Percentiles rank a stretch among this genome's conserved stretches.
Evolutionary conservation across 2,797 vertebrate species (phyloP).

Genomic region (Lagodon rhomboides): DNA sequence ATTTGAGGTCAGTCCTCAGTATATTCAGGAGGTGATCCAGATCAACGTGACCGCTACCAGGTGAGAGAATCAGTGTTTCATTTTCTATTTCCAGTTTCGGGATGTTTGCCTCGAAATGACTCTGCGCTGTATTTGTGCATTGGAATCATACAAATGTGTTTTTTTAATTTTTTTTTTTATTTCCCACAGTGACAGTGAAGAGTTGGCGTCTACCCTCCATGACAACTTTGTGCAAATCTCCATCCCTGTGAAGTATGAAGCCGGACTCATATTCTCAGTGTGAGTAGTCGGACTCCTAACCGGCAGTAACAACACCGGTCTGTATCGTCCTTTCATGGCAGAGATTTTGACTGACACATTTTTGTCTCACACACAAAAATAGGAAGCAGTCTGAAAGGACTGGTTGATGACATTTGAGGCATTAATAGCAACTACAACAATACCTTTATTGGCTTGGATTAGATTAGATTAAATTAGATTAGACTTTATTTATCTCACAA

Average conservation of each 20-base stretch:
- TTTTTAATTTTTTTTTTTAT: background rate
- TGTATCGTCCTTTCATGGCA: background rate
- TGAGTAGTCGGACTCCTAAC: slow-evolving; percentile 76
- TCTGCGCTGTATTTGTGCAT: background rate
- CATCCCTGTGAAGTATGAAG: slow-evolving; percentile 92
- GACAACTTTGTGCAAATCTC: slow-evolving; percentile 89
- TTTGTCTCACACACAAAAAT: too few species aligned
- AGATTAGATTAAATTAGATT: too few species aligned
- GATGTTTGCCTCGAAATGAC: background rate
- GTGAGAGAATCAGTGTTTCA: slow-evolving; percentile 77
- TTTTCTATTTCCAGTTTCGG: background rate
- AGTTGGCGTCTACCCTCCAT: slow-evolving; percentile 81
- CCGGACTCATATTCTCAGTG: slow-evolving; percentile 90
- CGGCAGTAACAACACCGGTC: background rate
- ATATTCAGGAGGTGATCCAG: slow-evolving; percentile 86
- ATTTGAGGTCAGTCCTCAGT: slow-evolving; percentile 91
- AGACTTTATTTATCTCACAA: too few species aligned
- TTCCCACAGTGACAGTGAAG: slow-evolving; percentile 93
- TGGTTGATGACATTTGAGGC: too few species aligned
- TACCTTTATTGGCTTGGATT: too few species aligned
- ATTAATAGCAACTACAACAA: too few species aligned
- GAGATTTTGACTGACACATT: background rate
- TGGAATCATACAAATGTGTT: background rate
- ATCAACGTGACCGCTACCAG: slow-evolving; percentile 90
- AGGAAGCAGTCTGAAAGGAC: too few species aligned